Evolutionary conservation across 2,888 invertebrate species (phyloP), one percentile per base, ranked within the genome.

Genomic region (Agrochola macilenta): DNA sequence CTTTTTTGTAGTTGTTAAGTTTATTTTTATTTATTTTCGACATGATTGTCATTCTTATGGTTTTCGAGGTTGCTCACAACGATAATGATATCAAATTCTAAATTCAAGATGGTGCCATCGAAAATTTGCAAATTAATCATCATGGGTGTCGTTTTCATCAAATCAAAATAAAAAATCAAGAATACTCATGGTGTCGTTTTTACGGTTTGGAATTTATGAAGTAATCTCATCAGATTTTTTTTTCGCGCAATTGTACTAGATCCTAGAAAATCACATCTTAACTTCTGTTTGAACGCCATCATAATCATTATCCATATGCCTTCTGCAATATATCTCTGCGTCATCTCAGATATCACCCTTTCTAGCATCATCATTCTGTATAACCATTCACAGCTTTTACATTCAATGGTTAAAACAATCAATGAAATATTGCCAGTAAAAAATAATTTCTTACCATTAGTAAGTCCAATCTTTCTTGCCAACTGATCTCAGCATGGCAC

Each of bases 401-500:
- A 43, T 26, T 20, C 5, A 46, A 49, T 26, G 4, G 4, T 26
- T 66, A 26, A 11, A 26, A 46, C 12, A 43, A 12, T 26, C 4
- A 17, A 58, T 30, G 0, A 72, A 54, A 12, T 11, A n/a, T 17
- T 57, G 7, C 17, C 4, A 30, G 49, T 30, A 30, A 43, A 17
- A 64, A 58, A 30, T 0, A 30, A 26, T 30, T 3, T 35, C 69
- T 75, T 63, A 79, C 84, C 66, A 49, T 3, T 5, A 64, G 23
- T 12, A 57, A 26, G 20, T 71, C 30, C 5, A 81, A 5, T 61
- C 14, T 26, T 0, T 76, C 68, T 12, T 68, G 23, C 23, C 20
- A 81, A 79, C 88, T 91, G 65, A 89, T 84, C 54, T 81, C 64
- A 58, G 91, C 91, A 78, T 91, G 74, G 85, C 92, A 89, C 39